phyloP scores from a whole-genome alignment of 1,140 invertebrate species.

The Stegodyphus mimosarum region DNA sequence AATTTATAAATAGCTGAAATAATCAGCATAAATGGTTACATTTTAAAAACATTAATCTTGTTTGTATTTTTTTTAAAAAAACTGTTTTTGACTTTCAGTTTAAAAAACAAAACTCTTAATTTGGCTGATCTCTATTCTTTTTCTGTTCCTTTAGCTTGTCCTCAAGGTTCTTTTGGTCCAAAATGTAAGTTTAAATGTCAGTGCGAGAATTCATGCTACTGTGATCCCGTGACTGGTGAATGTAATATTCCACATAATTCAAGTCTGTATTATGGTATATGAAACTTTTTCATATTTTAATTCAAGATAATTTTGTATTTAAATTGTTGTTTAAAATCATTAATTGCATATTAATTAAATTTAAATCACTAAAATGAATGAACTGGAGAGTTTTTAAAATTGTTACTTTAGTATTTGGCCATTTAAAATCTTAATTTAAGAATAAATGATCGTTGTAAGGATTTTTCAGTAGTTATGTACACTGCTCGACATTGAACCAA shows the following conservation, averaged over 20 bases:
- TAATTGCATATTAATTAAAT: neutral
- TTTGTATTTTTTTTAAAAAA: neutral
- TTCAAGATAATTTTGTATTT: neutral
- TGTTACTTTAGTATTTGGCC: too few relatives aligned
- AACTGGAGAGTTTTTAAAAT: too few relatives aligned
- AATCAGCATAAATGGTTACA: neutral
- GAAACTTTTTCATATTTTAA: neutral
- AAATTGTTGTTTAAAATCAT: neutral
- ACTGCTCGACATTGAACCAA: too few relatives aligned
- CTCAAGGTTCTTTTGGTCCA: slow-evolving; percentile 49
- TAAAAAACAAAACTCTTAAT: neutral
- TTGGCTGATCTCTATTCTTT: neutral
- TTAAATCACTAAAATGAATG: too few relatives aligned
- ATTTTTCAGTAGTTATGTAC: too few relatives aligned
- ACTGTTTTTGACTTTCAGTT: neutral
- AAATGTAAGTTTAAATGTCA: slow-evolving; percentile 56
- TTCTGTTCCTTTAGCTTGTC: slow-evolving; percentile 46
- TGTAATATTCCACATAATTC: slow-evolving; percentile 42
- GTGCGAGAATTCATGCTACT: slow-evolving; percentile 53
- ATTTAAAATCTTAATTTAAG: too few relatives aligned
- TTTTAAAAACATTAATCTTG: neutral
- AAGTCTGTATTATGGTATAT: slow-evolving; percentile 24
- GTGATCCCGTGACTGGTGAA: slow-evolving; percentile 53
- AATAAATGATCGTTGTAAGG: too few relatives aligned
- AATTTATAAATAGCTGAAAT: neutral